Percentiles rank a stretch among this genome's conserved stretches.
Evolutionary conservation across 2,888 invertebrate genomes (phyloP).

Genomic region (Linnaemya tessellans): DNA sequence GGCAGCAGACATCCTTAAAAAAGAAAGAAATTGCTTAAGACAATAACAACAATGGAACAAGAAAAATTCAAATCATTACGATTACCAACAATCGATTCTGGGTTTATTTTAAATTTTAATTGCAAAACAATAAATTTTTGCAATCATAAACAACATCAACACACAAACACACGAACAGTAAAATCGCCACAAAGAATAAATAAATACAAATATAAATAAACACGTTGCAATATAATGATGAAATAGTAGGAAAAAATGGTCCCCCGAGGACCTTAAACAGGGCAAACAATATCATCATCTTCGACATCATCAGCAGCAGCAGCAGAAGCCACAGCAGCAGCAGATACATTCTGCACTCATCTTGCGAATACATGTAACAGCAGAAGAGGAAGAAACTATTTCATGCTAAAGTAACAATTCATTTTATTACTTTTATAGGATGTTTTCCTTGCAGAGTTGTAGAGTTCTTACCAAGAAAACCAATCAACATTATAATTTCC

Average conservation of each 20-base stretch:
- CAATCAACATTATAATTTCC: conserved; percentile 76
- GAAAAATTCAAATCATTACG: conserved; percentile 43
- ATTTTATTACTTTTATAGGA: conserved; percentile 49
- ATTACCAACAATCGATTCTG: conserved; percentile 23
- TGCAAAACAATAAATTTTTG: conserved; percentile 72
- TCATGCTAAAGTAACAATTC: conserved; percentile 64
- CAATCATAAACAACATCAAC: conserved; percentile 65
- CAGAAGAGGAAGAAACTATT: conserved; percentile 62
- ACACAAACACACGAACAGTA: conserved; percentile 22
- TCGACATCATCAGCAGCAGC: neutral
- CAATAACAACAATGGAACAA: conserved; percentile 17
- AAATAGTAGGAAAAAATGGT: conserved; percentile 46
- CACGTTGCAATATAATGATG: conserved; percentile 35
- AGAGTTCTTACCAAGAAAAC: conserved; percentile 68
- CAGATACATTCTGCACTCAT: conserved; percentile 12
- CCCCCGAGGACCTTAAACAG: conserved; percentile 66
- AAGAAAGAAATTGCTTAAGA: conserved; percentile 25
- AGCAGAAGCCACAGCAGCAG: conserved; percentile 4
- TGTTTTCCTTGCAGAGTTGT: conserved; percentile 20
- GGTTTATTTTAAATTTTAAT: conserved; percentile 69
- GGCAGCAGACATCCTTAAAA: neutral
- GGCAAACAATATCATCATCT: conserved; percentile 52
- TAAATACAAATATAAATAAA: neutral
- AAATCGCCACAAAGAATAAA: conserved; percentile 5
- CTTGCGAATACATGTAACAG: conserved; percentile 21